Evolutionary conservation across 30 jellyfish, hydroid and myxozoan species (phyloP).

Genomic region (Aurelia sp.): DNA sequence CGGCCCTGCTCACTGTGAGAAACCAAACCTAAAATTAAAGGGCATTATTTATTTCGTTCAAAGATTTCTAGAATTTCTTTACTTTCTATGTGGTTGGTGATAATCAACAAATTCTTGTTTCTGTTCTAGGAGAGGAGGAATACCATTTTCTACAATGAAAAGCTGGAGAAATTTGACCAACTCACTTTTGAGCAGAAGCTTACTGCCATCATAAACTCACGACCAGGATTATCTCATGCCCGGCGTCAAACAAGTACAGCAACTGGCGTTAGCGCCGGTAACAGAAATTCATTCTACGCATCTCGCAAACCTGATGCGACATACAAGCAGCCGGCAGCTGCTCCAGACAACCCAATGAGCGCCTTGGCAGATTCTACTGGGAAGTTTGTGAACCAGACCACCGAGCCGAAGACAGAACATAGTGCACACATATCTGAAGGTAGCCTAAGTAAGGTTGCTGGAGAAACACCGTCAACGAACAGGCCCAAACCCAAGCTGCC

Average conservation of each 20-base stretch:
- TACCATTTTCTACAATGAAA: slow-evolving; percentile 27
- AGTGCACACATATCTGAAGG: neutral
- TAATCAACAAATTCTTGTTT: neutral
- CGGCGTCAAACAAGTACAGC: neutral
- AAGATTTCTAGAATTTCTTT: neutral
- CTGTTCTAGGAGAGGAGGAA: slow-evolving; percentile 36
- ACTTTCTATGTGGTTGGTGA: neutral
- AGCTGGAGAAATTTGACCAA: neutral
- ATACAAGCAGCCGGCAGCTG: neutral
- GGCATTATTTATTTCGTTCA: too few relatives aligned
- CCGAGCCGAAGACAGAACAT: neutral
- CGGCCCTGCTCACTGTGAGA: too few relatives aligned
- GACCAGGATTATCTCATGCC: slow-evolving; percentile 40
- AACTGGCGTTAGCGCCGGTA: neutral
- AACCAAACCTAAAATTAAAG: too few relatives aligned
- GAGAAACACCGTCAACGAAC: neutral
- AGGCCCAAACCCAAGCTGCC: slow-evolving; percentile 54
- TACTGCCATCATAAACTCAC: slow-evolving; percentile 20
- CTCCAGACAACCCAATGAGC: neutral
- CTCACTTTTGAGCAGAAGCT: slow-evolving; percentile 46
- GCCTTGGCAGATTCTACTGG: slow-evolving; percentile 7
- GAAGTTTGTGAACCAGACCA: neutral
- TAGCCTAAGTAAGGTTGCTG: neutral
- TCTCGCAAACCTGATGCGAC: neutral
- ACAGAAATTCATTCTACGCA: neutral